phyloP scores from a whole-genome alignment of 2,113 vertebrate genomes.

The Coreoperca whiteheadi region DNA sequence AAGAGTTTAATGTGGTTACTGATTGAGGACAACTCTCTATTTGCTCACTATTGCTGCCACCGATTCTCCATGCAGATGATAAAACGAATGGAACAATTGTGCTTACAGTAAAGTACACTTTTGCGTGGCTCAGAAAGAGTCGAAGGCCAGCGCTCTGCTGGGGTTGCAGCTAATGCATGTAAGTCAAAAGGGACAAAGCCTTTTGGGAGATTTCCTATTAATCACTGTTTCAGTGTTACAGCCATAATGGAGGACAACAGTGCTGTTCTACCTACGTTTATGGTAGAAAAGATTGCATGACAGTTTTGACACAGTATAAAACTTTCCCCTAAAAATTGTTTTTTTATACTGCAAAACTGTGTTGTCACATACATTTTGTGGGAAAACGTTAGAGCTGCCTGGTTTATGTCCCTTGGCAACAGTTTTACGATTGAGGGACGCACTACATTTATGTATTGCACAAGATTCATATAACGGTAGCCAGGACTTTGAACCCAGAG shows the following conservation, averaged over 20 bases:
- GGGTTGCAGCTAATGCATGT: not conserved
- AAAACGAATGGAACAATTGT: not conserved
- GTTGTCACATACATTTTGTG: not conserved
- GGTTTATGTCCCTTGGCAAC: not conserved
- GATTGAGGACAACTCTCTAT: constrained; percentile 26
- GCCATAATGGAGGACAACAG: not conserved
- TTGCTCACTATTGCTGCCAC: not conserved
- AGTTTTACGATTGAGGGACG: not conserved
- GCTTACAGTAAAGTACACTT: not conserved
- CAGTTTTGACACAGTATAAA: too few species aligned
- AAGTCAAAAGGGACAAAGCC: not conserved
- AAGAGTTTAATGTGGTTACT: constrained; percentile 45
- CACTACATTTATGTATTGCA: not conserved
- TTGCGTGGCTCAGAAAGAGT: not conserved
- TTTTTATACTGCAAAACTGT: not conserved
- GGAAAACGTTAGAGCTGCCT: not conserved
- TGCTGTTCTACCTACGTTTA: not conserved
- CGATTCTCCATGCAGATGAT: not conserved
- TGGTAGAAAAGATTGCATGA: not conserved
- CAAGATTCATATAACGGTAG: too few species aligned
- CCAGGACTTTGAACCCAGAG: too few species aligned
- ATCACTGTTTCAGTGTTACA: not conserved
- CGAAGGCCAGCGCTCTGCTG: not conserved
- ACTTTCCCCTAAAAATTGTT: not conserved
- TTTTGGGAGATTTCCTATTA: not conserved